A percentile compares a stretch with the other conserved stretches of the same genome.
phyloP scores from a whole-genome alignment of 2,797 vertebrate genomes.

The Scolopax bukidnonensis region DNA sequence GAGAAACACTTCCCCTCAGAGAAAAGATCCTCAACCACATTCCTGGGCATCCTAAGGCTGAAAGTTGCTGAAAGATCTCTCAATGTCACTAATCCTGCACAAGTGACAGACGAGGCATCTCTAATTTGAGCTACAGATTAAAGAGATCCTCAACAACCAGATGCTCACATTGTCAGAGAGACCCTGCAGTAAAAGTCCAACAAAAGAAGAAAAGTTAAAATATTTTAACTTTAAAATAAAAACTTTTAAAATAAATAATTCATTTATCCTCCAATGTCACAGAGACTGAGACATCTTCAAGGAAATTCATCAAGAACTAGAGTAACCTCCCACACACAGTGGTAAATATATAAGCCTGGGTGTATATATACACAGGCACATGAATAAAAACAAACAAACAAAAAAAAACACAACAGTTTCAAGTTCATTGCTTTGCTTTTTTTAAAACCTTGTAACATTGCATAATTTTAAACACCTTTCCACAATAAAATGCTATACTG shows the following conservation, averaged over 20 bases:
- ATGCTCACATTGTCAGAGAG: not conserved
- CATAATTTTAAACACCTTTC: not conserved
- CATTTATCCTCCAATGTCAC: not conserved
- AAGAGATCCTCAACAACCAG: not conserved
- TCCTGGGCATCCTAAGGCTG: not conserved
- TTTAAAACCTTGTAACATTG: accelerated
- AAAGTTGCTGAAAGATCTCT: not conserved
- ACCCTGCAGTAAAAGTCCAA: not conserved
- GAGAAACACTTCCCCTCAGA: not conserved
- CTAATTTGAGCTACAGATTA: not conserved
- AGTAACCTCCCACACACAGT: not conserved
- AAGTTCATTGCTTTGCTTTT: not conserved
- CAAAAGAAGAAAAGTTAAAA: not conserved
- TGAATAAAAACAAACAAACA: too few species aligned
- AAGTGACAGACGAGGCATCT: not conserved
- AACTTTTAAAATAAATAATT: not conserved
- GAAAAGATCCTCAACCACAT: not conserved
- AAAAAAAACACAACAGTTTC: not conserved
- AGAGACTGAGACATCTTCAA: not conserved
- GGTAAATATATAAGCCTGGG: not conserved
- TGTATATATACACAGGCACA: not conserved
- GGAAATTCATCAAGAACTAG: not conserved
- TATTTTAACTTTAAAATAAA: not conserved
- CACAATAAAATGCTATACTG: not conserved
- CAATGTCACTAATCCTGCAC: not conserved